phyloP scores from a whole-genome alignment of 2,797 vertebrate species.

The Acrocephalus scirpaceus region DNA sequence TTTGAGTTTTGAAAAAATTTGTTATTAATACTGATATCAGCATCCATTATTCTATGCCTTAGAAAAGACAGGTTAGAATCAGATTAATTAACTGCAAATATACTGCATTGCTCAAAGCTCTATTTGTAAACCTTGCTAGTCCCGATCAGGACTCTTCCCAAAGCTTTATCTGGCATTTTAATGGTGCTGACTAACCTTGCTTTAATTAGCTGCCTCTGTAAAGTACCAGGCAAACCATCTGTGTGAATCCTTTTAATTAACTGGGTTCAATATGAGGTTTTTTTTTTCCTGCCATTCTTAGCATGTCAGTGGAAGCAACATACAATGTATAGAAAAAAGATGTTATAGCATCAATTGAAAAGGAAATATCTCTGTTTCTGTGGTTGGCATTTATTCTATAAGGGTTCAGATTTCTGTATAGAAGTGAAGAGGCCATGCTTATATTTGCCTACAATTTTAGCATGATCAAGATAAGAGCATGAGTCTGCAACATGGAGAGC shows the following conservation, averaged over 20 bases:
- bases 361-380: background rate
- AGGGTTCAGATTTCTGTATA: background rate
- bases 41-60: background rate
- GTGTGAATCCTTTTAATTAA: slow-evolving; percentile 60
- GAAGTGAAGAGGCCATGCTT: background rate
- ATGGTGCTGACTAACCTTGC: slow-evolving; percentile 27
- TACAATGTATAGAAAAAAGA: background rate
- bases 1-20: background rate
- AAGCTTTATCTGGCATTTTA: slow-evolving; percentile 48
- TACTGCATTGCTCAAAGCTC: background rate
- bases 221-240: slow-evolving; percentile 41
- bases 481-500: background rate
- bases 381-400: background rate
- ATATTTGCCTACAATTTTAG: background rate
- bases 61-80: background rate
- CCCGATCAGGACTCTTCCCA: background rate
- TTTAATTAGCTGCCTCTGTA: slow-evolving; percentile 43
- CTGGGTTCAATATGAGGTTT: background rate
- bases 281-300: background rate
- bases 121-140: slow-evolving; percentile 31
- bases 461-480: background rate
- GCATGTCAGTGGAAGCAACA: background rate
- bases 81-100: slow-evolving; percentile 40
- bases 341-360: background rate
- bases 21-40: background rate